A percentile compares a stretch with the other conserved stretches of the same genome.
These are phyloP conservation scores for Calypte anna DNA, from an alignment of 2,113 vertebrate genomes.

Conservation along the genomic window DNA sequence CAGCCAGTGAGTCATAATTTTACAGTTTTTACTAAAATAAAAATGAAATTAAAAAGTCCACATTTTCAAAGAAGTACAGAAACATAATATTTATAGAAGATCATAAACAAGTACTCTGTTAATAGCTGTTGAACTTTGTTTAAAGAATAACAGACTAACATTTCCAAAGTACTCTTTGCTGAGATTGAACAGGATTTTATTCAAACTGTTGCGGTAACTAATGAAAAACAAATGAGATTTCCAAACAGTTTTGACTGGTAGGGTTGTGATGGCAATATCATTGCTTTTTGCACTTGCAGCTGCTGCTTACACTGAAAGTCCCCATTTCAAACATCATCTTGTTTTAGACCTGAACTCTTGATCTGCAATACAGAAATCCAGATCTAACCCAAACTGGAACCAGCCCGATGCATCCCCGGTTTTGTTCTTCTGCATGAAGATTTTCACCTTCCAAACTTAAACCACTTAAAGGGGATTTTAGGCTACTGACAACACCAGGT, in stretches of 20 bases:
- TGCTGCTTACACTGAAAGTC: slow-evolving; percentile 61
- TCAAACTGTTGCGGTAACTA: slow-evolving; percentile 71
- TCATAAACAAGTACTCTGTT: slow-evolving; percentile 67
- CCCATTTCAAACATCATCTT: slow-evolving; percentile 42
- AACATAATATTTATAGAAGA: slow-evolving; percentile 68
- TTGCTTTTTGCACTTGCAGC: slow-evolving; percentile 62
- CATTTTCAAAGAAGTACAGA: slow-evolving; percentile 63
- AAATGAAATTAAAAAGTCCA: slow-evolving; percentile 72
- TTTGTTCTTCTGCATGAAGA: background rate
- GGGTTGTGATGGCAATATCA: slow-evolving; percentile 62
- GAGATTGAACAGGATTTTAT: slow-evolving; percentile 74
- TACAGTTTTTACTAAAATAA: slow-evolving; percentile 75
- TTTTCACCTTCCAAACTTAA: background rate
- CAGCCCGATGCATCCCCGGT: background rate
- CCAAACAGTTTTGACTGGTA: slow-evolving; percentile 72
- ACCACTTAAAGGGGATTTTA: background rate
- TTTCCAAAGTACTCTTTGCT: slow-evolving; percentile 73
- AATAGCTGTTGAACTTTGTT: slow-evolving; percentile 61
- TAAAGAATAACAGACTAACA: slow-evolving; percentile 76
- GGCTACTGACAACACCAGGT: background rate
- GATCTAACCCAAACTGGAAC: slow-evolving; percentile 17
- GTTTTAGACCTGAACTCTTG: slow-evolving; percentile 65
- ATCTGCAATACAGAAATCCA: slow-evolving; percentile 8
- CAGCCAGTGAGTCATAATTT: slow-evolving; percentile 62
- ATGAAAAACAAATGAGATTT: slow-evolving; percentile 74